Conservation (phyloP, 35 echinoderm and acorn worm species). For the Amphiura filiformis region DNA sequence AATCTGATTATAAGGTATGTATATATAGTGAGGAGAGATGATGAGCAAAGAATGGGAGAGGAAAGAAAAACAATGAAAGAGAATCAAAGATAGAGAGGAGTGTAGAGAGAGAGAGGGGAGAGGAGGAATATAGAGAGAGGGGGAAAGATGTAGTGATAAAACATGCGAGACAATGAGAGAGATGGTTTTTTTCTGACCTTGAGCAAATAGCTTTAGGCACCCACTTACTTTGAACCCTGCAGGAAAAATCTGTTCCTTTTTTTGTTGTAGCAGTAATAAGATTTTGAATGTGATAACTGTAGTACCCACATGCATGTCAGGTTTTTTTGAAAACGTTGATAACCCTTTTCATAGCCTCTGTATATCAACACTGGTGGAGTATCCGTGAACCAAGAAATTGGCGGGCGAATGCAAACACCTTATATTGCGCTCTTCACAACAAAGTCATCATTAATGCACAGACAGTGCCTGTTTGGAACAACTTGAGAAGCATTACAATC, state of each 20-base stretch:
- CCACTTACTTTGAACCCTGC: neutral
- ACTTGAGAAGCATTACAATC: neutral
- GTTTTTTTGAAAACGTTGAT: neutral
- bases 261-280: neutral
- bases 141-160: no score
- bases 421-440: neutral
- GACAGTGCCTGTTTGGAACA: neutral
- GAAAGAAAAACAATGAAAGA: no score
- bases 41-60: no score
- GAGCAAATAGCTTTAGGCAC: neutral
- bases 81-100: no score
- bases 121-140: no score
- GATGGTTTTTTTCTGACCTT: no score
- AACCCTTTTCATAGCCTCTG: neutral
- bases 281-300: neutral
- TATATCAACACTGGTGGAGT: neutral
- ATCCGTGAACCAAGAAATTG: neutral
- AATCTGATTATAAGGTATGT: no score
- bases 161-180: no score
- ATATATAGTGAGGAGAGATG: no score
- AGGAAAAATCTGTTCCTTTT: neutral
- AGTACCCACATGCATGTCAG: neutral
- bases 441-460: conserved; percentile 1
- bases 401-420: neutral
- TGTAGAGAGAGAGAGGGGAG: no score